These are phyloP conservation scores for Philopedon plagiatum DNA, from an alignment of 2,888 invertebrate species.

Conservation along the genomic window DNA sequence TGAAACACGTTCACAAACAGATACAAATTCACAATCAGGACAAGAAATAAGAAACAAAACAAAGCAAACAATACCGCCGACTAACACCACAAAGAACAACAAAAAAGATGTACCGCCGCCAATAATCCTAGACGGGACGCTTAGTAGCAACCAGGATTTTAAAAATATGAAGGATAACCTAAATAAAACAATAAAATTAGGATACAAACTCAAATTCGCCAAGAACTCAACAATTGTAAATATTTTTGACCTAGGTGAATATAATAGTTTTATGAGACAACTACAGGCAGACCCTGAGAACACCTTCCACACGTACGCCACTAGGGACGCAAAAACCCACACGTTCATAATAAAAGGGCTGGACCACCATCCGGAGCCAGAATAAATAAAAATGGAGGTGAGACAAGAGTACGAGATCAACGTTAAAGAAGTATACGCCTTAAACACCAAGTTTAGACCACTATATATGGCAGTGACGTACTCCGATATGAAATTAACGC, in stretches of 20 bases:
- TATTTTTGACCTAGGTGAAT: not conserved
- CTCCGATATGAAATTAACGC: too few relatives aligned
- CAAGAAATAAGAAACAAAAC: too few relatives aligned
- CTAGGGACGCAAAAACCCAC: conserved; percentile 18
- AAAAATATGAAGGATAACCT: too few relatives aligned
- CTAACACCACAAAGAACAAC: too few relatives aligned
- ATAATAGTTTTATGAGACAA: not conserved
- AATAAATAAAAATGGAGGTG: not conserved
- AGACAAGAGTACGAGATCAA: not conserved
- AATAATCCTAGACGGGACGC: too few relatives aligned
- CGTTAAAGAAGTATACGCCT: not conserved
- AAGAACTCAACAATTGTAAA: conserved; percentile 5
- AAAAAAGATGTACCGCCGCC: too few relatives aligned
- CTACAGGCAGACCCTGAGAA: not conserved
- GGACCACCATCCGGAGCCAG: conserved; percentile 7
- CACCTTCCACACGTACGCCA: conserved; percentile 16
- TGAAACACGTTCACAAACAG: too few relatives aligned
- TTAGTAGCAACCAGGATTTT: too few relatives aligned
- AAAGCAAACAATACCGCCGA: too few relatives aligned
- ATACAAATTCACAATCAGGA: too few relatives aligned
- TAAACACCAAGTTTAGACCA: not conserved
- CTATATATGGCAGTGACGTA: not conserved
- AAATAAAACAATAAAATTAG: not conserved
- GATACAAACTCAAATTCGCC: not conserved
- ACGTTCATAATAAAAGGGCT: conserved; percentile 38